Evolutionary conservation across 2,888 invertebrate species (phyloP), one percentile per base, ranked within the genome.

Genomic region (Sipunculus nudus): DNA sequence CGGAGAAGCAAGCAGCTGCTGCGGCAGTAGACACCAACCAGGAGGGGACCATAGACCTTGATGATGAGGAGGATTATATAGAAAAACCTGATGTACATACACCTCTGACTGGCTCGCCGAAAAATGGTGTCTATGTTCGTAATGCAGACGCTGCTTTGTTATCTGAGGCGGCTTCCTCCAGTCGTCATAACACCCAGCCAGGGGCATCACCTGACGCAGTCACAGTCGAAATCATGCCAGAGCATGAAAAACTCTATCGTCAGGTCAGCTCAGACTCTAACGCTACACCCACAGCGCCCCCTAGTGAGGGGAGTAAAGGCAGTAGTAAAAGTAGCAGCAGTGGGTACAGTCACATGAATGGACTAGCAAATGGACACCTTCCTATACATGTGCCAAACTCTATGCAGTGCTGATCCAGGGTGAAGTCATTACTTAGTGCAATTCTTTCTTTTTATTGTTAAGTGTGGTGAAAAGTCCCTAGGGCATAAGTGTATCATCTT

Each of bases 321-420:
- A 78, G 78, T 61, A 76, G 73, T 67, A 78, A 78, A 66, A 79
- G 78, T 62, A 75, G 75, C 46, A 73, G 67, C 43, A 73, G 73
- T 62, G 74, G 74, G 59, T 74, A 75, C 59, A 72, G 75, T 61
- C 75, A 70, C 53, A 72, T 75, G 61, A 79, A 80, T 59, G 79
- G 79, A 58, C 60, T 79, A 35, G 75, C 76, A n/a, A 80, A 80
- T 61, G 80, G 80, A 48, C 78, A 79, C 26, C 6, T 62, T 13
- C 54, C 54, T 13, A 25, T 16, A n/a, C 43, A 53, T 38, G 16
- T 54, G 46, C 32, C 46, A 54, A 53, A 43, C 16, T 53, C 28
- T 31, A 41, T 43, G n/a, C 46, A 54, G 32, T 54, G 54, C 54
- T 54, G 46, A 46, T 35, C 45, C 10, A 16, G 43, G 43, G n/a